These are phyloP conservation scores for Gadopsis bispinosus DNA, from an alignment of 2,797 vertebrate genomes.

Conservation along the genomic window DNA sequence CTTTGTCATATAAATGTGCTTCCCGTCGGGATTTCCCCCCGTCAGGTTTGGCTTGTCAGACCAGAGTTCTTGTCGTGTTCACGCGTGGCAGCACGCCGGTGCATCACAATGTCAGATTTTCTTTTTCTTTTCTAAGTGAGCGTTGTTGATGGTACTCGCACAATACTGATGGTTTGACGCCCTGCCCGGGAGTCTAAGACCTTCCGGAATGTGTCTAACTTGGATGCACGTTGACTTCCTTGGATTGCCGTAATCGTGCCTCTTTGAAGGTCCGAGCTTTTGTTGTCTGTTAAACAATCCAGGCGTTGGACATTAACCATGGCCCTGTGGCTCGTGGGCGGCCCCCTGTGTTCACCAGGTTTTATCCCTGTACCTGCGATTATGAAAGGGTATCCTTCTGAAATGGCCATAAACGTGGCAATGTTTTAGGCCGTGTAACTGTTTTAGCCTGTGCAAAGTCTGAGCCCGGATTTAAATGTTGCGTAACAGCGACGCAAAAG, in stretches of 20 bases:
- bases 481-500: constrained; percentile 42
- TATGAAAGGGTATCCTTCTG: constrained; percentile 2
- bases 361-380: too few relatives aligned
- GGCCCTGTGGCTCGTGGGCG: too few relatives aligned
- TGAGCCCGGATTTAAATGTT: constrained; percentile 48
- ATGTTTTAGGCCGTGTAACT: constrained; percentile 16
- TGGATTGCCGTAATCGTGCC: constrained; percentile 2
- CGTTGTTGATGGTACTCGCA: not conserved
- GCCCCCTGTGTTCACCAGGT: too few relatives aligned
- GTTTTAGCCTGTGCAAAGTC: constrained; percentile 51
- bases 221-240: not conserved
- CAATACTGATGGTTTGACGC: not conserved
- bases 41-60: constrained; percentile 67
- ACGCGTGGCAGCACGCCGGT: not conserved
- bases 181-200: not conserved
- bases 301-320: too few relatives aligned
- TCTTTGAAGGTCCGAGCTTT: constrained; percentile 8
- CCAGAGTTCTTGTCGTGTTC: constrained; percentile 22
- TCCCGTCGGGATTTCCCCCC: constrained; percentile 18
- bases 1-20: constrained; percentile 15
- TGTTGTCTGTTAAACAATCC: constrained; percentile 22
- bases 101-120: not conserved
- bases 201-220: not conserved
- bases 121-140: not conserved
- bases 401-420: constrained; percentile 7